Conservation (phyloP, 1,140 invertebrate genomes). For the Melipona quadrifasciata region DNA sequence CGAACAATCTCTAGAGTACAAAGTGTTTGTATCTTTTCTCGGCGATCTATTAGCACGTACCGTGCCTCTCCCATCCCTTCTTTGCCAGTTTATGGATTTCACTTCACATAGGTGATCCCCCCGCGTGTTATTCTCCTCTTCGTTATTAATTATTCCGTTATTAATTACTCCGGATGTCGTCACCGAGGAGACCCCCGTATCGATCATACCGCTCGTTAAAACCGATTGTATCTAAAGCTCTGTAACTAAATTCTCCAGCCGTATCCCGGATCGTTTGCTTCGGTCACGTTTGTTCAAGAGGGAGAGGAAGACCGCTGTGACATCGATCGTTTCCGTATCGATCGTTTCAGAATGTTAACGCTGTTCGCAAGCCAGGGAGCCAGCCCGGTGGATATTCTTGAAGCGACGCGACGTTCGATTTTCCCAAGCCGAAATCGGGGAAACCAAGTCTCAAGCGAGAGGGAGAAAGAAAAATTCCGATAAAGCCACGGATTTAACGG, state of each 20-base stretch:
- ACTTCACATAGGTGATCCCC: background rate
- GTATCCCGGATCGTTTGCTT: background rate
- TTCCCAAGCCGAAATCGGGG: background rate
- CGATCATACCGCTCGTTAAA: slow-evolving; percentile 13
- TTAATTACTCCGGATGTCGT: slow-evolving; percentile 9
- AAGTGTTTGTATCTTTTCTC: too few species aligned
- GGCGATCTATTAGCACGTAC: too few species aligned
- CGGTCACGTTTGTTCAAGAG: too few species aligned
- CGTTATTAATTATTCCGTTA: slow-evolving; percentile 14
- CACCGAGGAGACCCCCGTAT: background rate
- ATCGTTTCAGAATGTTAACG: too few species aligned
- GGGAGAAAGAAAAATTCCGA: slow-evolving; percentile 25
- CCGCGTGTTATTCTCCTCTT: background rate
- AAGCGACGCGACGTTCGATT: background rate
- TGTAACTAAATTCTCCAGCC: background rate
- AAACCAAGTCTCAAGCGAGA: background rate
- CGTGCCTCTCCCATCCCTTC: too few species aligned
- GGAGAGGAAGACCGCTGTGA: too few species aligned
- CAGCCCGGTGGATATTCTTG: too few species aligned
- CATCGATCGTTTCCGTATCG: too few species aligned
- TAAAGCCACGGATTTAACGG: slow-evolving; percentile 59
- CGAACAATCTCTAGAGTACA: background rate
- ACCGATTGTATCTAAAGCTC: background rate
- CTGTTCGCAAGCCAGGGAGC: background rate
- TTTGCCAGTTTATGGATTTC: background rate